A percentile compares a stretch with the other conserved stretches of the same genome.
These are phyloP conservation scores for Perognathus longimembris DNA, from an alignment of 2,113 vertebrate species.

Conservation along the genomic window DNA sequence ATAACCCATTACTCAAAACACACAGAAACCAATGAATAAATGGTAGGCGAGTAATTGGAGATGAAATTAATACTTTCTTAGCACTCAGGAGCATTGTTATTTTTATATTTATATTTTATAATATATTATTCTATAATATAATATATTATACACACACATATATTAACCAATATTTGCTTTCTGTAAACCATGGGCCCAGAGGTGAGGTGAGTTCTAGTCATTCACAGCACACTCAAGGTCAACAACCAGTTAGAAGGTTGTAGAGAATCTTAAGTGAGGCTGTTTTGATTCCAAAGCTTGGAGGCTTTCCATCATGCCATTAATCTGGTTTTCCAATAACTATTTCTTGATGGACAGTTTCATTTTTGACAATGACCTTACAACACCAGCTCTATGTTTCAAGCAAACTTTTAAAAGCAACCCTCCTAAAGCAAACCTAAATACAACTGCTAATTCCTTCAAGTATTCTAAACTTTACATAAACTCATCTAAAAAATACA, in stretches of 20 bases:
- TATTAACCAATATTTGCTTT: neutral
- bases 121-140: no score
- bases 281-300: neutral
- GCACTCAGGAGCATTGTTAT: neutral
- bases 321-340: neutral
- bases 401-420: constrained; percentile 24
- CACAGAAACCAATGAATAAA: neutral
- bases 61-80: neutral
- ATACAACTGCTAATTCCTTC: neutral
- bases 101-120: no score
- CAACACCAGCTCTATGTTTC: neutral
- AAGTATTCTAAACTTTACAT: neutral
- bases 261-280: neutral
- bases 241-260: neutral
- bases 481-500: neutral
- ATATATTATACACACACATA: no score
- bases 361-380: neutral
- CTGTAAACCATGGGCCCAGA: neutral
- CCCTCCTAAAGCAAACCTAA: neutral
- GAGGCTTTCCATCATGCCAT: neutral
- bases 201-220: neutral
- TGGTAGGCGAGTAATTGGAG: neutral
- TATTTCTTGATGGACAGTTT: neutral
- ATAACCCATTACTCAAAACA: neutral
- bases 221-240: neutral